These are phyloP conservation scores for Erinaceus europaeus DNA, from an alignment of 2,113 vertebrate species.

Conservation along the genomic window DNA sequence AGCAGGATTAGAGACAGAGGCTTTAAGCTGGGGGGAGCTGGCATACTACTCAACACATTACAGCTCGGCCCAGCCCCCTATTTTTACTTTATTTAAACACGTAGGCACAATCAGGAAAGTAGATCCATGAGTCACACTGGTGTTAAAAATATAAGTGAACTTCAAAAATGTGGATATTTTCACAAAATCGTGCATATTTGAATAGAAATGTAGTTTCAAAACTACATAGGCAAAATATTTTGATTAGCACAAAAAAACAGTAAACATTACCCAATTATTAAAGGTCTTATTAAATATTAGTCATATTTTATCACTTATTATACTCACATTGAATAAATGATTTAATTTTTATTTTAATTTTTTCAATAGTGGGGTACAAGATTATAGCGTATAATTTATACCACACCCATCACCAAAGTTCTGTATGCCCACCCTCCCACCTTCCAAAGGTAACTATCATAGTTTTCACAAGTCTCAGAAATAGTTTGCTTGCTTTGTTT, in stretches of 20 bases:
- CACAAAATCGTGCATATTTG: neutral
- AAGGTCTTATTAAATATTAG: too few relatives aligned
- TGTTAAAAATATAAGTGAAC: neutral
- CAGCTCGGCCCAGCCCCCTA: too few relatives aligned
- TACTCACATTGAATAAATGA: slow-evolving; percentile 5
- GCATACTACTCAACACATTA: too few relatives aligned
- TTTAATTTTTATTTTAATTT: neutral
- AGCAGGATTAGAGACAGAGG: too few relatives aligned
- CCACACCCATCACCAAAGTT: too few relatives aligned
- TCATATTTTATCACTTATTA: neutral
- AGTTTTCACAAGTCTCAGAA: too few relatives aligned
- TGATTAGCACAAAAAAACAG: neutral
- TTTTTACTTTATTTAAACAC: neutral
- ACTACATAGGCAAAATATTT: neutral
- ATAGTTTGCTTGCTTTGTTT: too few relatives aligned
- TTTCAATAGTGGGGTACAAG: too few relatives aligned
- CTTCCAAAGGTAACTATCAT: too few relatives aligned
- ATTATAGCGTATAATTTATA: too few relatives aligned
- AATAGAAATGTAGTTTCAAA: neutral
- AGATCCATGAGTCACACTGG: neutral
- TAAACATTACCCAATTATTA: neutral
- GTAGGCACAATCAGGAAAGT: neutral
- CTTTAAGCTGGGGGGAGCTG: too few relatives aligned
- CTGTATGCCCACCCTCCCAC: too few relatives aligned
- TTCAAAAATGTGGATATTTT: neutral